Evolutionary conservation across 2,888 invertebrate genomes (phyloP).

Genomic region (Xanthia icteritia): DNA sequence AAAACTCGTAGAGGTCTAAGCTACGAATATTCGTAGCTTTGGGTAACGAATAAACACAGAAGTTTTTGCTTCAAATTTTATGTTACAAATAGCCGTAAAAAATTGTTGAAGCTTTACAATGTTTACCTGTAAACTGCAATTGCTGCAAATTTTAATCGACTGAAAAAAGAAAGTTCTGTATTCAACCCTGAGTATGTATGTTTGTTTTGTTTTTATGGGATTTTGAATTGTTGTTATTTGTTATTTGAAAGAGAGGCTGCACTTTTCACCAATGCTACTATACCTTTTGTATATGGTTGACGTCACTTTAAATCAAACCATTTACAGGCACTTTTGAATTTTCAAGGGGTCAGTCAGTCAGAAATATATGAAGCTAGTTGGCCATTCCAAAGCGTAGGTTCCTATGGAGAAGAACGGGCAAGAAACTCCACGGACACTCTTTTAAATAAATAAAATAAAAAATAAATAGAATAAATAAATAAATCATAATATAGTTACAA

Average conservation of each 20-base stretch:
- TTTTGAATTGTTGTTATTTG: not conserved
- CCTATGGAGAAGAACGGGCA: too few relatives aligned
- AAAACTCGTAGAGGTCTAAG: conserved; percentile 29
- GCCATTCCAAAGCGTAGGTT: too few relatives aligned
- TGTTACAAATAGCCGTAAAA: not conserved
- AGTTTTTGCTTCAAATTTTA: not conserved
- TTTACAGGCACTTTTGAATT: too few relatives aligned
- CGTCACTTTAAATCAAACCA: too few relatives aligned
- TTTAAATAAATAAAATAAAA: too few relatives aligned
- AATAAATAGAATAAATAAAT: too few relatives aligned
- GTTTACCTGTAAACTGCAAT: not conserved
- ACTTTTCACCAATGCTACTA: not conserved
- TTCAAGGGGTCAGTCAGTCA: too few relatives aligned
- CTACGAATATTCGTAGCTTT: conserved; percentile 29
- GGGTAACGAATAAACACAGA: not conserved
- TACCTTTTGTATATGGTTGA: too few relatives aligned
- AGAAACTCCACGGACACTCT: too few relatives aligned
- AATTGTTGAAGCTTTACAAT: not conserved
- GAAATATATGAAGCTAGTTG: too few relatives aligned
- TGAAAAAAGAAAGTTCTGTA: not conserved
- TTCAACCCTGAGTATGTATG: not conserved
- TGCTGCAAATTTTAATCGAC: not conserved
- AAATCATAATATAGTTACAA: too few relatives aligned
- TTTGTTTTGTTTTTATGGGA: too few relatives aligned
- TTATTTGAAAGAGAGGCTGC: not conserved